Conservation (phyloP, 37 sponge, comb jelly and placozoan species). For the Halichondria panicea region DNA sequence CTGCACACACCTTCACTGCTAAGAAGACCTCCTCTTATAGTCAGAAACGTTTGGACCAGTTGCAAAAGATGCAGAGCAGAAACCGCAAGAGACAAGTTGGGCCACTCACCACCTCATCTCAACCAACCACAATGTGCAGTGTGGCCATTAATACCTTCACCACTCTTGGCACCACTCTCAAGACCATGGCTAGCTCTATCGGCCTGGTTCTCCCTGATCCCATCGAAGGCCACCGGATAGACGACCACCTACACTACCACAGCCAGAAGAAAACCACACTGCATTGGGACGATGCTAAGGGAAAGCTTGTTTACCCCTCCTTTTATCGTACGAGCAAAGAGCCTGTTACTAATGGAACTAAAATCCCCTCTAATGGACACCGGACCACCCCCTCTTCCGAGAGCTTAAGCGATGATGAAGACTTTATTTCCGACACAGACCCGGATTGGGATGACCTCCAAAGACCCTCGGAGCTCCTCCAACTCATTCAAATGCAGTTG, state of each 20-base stretch:
- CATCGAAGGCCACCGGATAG: slow-evolving; percentile 54
- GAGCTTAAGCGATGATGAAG: slow-evolving; percentile 37
- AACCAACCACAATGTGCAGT: background rate
- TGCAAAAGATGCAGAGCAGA: background rate
- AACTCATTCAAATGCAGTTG: slow-evolving; percentile 57
- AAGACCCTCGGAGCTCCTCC: slow-evolving; percentile 31
- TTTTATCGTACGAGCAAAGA: no score
- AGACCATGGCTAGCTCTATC: slow-evolving; percentile 16
- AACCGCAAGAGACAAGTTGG: slow-evolving; percentile 15
- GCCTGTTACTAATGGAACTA: no score
- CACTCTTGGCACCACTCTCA: slow-evolving; percentile 34
- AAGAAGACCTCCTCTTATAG: background rate
- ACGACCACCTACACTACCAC: slow-evolving; percentile 52
- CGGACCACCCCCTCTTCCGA: background rate
- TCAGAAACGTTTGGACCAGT: background rate
- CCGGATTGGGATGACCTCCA: slow-evolving; percentile 37
- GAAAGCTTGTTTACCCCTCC: no score
- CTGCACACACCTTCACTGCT: background rate
- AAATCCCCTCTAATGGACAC: no score
- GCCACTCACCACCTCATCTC: no score
- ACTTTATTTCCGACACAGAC: slow-evolving; percentile 34
- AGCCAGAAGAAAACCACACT: background rate
- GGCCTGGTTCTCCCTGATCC: slow-evolving; percentile 2
- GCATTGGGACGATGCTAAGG: slow-evolving; percentile 42
- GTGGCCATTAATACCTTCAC: slow-evolving; percentile 36